These are phyloP conservation scores for Neuroscelio doddi DNA, from an alignment of 2,888 invertebrate genomes.

Conservation along the genomic window DNA sequence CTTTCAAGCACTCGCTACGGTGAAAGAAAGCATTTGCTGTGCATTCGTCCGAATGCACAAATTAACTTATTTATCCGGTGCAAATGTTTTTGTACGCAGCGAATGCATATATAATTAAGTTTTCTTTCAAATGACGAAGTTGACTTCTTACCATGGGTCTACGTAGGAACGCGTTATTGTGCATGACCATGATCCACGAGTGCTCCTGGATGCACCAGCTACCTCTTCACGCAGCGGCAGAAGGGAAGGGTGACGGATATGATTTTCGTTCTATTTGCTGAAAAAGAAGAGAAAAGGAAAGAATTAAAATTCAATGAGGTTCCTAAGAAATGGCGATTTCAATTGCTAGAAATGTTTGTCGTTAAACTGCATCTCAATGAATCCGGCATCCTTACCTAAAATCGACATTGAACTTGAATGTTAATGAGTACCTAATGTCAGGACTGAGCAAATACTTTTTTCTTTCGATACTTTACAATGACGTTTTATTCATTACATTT, in stretches of 20 bases:
- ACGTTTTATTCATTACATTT: too few relatives aligned
- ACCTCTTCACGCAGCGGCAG: constrained; percentile 40
- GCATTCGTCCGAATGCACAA: too few relatives aligned
- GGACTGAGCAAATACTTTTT: constrained; percentile 45
- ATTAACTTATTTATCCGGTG: too few relatives aligned
- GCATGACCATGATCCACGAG: constrained; percentile 20
- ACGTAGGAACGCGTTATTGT: background rate
- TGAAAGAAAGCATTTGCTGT: constrained; percentile 1
- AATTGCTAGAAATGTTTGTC: constrained; percentile 12
- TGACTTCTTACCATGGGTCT: too few relatives aligned
- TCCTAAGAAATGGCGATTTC: too few relatives aligned
- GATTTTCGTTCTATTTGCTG: constrained; percentile 19
- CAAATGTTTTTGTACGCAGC: too few relatives aligned
- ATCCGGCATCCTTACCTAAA: constrained; percentile 42
- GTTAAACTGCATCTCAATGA: constrained; percentile 20
- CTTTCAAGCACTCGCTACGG: too few relatives aligned
- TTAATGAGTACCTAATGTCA: constrained; percentile 45
- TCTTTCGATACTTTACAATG: background rate
- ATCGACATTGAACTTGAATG: constrained; percentile 37
- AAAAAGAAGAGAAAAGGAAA: constrained; percentile 16
- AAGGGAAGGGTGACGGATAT: constrained; percentile 53
- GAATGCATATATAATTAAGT: too few relatives aligned
- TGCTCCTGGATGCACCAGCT: constrained; percentile 36
- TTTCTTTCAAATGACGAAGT: too few relatives aligned
- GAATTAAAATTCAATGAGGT: constrained; percentile 25